Evolutionary conservation across 2,113 vertebrate genomes (phyloP).

Genomic region (Myxocyprinus asiaticus): DNA sequence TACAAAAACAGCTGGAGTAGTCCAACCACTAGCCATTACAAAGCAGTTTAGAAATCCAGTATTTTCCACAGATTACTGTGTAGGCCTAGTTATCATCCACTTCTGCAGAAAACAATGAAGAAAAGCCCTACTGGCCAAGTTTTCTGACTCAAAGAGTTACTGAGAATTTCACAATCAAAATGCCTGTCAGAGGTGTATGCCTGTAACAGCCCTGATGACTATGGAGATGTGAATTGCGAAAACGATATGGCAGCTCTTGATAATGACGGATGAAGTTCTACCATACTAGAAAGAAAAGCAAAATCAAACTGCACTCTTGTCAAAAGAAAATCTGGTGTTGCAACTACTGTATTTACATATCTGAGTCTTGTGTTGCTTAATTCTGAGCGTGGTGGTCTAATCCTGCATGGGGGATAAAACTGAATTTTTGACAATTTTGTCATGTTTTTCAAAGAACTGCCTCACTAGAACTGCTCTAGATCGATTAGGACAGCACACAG

Average conservation of each 20-base stretch:
- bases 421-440: too few species aligned
- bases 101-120: neutral
- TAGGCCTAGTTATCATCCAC: neutral
- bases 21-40: too few species aligned
- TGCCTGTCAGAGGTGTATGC: neutral
- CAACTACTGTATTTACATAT: neutral
- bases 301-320: neutral
- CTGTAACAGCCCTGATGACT: neutral
- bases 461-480: too few species aligned
- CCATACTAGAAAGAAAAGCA: neutral
- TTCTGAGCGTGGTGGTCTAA: too few species aligned
- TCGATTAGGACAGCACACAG: too few species aligned
- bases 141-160: neutral
- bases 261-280: neutral
- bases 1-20: too few species aligned
- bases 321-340: slow-evolving; percentile 4
- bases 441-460: too few species aligned
- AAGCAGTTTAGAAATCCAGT: too few species aligned
- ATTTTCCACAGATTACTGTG: neutral
- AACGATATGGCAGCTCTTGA: neutral
- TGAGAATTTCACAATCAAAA: neutral
- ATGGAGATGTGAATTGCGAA: neutral
- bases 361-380: too few species aligned
- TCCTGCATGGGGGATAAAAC: too few species aligned
- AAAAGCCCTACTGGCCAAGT: neutral